Evolutionary conservation across 30 jellyfish, hydroid and myxozoan species (phyloP).

Genomic region (Aurelia sp.): DNA sequence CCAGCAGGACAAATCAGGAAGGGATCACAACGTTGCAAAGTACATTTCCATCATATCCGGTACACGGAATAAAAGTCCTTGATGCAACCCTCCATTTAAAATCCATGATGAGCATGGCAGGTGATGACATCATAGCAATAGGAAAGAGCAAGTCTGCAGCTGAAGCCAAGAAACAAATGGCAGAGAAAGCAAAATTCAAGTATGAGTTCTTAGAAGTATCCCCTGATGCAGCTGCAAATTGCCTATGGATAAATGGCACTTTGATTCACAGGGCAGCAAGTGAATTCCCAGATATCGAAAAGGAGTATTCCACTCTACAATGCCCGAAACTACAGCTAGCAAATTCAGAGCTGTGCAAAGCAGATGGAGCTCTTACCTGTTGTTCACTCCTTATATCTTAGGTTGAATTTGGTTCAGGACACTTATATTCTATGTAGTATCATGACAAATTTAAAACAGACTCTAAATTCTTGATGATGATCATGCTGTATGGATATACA

Average conservation of each 20-base stretch:
- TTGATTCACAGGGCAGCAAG: conserved; percentile 55
- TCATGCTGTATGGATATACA: no score
- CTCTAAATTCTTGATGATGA: no score
- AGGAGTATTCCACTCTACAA: conserved; percentile 45
- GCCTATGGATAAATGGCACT: conserved; percentile 82
- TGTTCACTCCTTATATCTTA: conserved; percentile 61
- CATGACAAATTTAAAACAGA: no score
- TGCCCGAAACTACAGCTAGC: conserved; percentile 53
- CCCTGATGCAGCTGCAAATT: conserved; percentile 82
- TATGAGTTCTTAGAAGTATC: conserved; percentile 69
- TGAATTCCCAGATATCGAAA: conserved; percentile 70
- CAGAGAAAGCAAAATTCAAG: conserved; percentile 46
- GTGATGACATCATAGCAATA: conserved; percentile 65
- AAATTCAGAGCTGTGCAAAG: conserved; percentile 77
- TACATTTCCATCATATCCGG: conserved; percentile 79
- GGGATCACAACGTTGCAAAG: conserved; percentile 52
- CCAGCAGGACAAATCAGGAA: conserved; percentile 74
- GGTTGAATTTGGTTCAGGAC: not conserved
- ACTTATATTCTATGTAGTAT: no score
- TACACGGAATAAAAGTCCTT: conserved; percentile 57
- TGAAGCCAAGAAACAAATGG: conserved; percentile 46
- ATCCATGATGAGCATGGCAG: conserved; percentile 76
- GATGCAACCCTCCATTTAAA: conserved; percentile 82
- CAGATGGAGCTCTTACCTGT: conserved; percentile 92
- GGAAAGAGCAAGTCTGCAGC: conserved; percentile 62